A percentile compares a stretch with the other conserved stretches of the same genome.
Conservation (phyloP, 2,888 invertebrate genomes). For the Cheilosia vulpina region DNA sequence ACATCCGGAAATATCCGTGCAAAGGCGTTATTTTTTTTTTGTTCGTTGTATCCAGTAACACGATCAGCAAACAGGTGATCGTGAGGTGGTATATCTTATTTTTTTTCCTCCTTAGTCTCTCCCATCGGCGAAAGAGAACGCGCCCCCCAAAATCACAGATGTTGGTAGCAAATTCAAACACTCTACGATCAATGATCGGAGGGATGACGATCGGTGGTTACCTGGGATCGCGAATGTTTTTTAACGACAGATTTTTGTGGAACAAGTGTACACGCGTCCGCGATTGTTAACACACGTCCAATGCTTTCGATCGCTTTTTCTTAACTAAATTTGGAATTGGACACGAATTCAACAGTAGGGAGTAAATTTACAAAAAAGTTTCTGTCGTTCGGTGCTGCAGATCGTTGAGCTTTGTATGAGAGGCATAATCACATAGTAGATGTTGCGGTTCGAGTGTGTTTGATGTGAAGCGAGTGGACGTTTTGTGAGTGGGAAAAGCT, state of each 20-base stretch:
- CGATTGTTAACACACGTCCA: conserved; percentile 60
- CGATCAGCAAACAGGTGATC: conserved; percentile 71
- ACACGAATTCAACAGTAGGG: conserved; percentile 52
- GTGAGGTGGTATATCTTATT: conserved; percentile 55
- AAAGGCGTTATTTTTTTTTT: conserved; percentile 24
- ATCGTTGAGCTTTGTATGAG: conserved; percentile 55
- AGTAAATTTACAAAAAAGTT: conserved; percentile 41
- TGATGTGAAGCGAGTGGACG: conserved; percentile 12
- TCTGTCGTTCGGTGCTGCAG: conserved; percentile 32
- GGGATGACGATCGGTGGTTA: conserved; percentile 27
- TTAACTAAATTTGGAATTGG: conserved; percentile 66
- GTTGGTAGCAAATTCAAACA: conserved; percentile 23
- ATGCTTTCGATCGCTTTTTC: conserved; percentile 66
- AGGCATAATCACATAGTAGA: neutral
- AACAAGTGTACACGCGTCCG: conserved; percentile 51
- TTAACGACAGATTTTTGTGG: conserved; percentile 24
- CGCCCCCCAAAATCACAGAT: conserved; percentile 51
- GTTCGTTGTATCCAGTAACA: conserved; percentile 40
- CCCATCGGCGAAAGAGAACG: conserved; percentile 34
- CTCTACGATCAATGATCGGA: conserved; percentile 24
- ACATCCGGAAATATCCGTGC: conserved; percentile 72
- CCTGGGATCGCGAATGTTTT: conserved; percentile 53
- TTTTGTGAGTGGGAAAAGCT: conserved; percentile 30
- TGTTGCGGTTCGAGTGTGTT: conserved; percentile 22
- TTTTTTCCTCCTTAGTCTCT: conserved; percentile 20